These are phyloP conservation scores for Mormyrus proboscirostris DNA, from an alignment of 2,797 vertebrate genomes.

Conservation along the genomic window DNA sequence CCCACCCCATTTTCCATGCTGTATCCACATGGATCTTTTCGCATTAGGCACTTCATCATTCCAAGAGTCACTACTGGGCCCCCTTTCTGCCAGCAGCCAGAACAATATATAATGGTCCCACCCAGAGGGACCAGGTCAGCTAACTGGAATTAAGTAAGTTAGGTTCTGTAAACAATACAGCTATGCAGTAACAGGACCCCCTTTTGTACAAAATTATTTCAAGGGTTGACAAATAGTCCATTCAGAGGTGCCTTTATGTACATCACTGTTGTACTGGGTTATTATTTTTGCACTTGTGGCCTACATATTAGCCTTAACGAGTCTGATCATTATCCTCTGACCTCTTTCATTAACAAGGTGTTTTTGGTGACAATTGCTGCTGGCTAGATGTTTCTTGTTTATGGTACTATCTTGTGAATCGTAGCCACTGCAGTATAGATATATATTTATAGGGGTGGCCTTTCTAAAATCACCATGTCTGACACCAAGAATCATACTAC, in stretches of 20 bases:
- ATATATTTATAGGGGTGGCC: background rate
- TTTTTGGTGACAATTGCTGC: background rate
- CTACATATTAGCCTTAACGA: background rate
- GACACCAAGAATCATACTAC: background rate
- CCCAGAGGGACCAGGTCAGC: background rate
- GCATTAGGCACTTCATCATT: background rate
- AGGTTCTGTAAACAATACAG: background rate
- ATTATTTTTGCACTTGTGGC: background rate
- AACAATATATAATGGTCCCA: background rate
- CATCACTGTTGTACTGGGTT: background rate
- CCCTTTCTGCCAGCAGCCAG: background rate
- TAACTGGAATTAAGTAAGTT: background rate
- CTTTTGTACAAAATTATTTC: background rate
- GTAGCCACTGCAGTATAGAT: background rate
- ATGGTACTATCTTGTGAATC: background rate
- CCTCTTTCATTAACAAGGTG: background rate
- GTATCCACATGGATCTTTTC: background rate
- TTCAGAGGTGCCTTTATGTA: background rate
- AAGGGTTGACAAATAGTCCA: background rate
- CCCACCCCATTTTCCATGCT: background rate
- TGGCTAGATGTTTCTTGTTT: background rate
- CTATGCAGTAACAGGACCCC: background rate
- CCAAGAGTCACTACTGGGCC: background rate
- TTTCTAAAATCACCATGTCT: background rate
- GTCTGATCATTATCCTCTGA: background rate